Evolutionary conservation across 2,797 vertebrate genomes (phyloP).

Genomic region (Rhinophrynus dorsalis): DNA sequence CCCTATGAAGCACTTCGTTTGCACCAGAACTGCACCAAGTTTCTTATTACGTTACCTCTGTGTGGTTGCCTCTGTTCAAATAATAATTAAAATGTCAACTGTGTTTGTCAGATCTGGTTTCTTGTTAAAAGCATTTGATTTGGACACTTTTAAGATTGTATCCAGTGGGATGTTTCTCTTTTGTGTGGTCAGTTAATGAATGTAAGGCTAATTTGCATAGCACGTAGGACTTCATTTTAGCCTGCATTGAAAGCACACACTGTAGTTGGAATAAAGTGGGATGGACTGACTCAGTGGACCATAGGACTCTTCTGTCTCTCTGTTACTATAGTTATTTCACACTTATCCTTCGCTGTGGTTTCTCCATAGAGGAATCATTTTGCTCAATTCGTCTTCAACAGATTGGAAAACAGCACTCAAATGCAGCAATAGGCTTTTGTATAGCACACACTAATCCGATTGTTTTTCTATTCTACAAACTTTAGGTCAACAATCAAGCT

Average conservation of each 20-base stretch:
- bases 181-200: constrained; percentile 27
- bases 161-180: too few relatives aligned
- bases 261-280: constrained; percentile 38
- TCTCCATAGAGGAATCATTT: constrained; percentile 72
- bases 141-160: too few relatives aligned
- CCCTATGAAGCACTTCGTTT: too few relatives aligned
- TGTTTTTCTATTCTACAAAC: constrained; percentile 78
- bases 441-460: constrained; percentile 75
- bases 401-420: constrained; percentile 70
- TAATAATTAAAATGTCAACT: too few relatives aligned
- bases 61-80: too few relatives aligned
- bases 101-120: too few relatives aligned
- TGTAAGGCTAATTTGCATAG: constrained; percentile 33
- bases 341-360: constrained; percentile 75
- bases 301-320: constrained; percentile 25
- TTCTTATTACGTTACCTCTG: too few relatives aligned
- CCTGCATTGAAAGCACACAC: constrained; percentile 19
- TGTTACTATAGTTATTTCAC: constrained; percentile 69
- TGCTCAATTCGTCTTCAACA: constrained; percentile 68
- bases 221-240: constrained; percentile 16
- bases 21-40: too few relatives aligned
- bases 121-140: too few relatives aligned
- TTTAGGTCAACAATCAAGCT: constrained; percentile 78
- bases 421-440: constrained; percentile 67
- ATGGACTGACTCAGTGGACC: constrained; percentile 35